A percentile compares a stretch with the other conserved stretches of the same genome.
Evolutionary conservation across 2,113 vertebrate genomes (phyloP).

Genomic region (Corythoichthys haematopterus): DNA sequence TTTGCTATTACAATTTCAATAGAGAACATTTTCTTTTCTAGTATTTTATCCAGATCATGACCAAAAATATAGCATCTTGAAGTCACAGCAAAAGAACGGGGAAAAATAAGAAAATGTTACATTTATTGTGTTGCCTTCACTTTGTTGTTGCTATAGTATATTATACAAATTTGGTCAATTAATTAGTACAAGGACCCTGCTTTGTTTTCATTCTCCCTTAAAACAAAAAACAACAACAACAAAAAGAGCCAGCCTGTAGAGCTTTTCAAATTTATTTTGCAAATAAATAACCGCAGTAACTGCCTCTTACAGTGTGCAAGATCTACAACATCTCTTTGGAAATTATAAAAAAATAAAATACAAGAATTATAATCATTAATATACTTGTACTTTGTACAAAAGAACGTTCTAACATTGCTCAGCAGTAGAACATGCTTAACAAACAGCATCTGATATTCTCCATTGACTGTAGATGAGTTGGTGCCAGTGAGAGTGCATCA

Average conservation of each 20-base stretch:
- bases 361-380: constrained; percentile 83
- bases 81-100: too few relatives aligned
- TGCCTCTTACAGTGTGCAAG: constrained; percentile 88
- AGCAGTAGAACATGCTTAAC: constrained; percentile 93
- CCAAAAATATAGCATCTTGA: too few relatives aligned
- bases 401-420: constrained; percentile 89
- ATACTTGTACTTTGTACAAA: constrained; percentile 98
- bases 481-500: constrained; percentile 18
- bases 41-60: too few relatives aligned
- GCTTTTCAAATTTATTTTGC: constrained; percentile 90
- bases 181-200: too few relatives aligned
- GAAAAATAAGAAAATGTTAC: too few relatives aligned
- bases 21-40: too few relatives aligned
- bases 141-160: too few relatives aligned
- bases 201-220: background rate
- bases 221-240: constrained; percentile 5
- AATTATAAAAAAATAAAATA: constrained; percentile 99
- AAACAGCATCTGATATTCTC: constrained; percentile 82
- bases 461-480: constrained; percentile 48
- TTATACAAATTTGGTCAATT: too few relatives aligned
- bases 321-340: constrained; percentile 93
- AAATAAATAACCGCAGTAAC: constrained; percentile 92
- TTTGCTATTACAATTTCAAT: too few relatives aligned
- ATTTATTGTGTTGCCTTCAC: too few relatives aligned
- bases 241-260: constrained; percentile 69